Conservation (phyloP, 2,888 invertebrate species). For the Sturmia bella region DNA sequence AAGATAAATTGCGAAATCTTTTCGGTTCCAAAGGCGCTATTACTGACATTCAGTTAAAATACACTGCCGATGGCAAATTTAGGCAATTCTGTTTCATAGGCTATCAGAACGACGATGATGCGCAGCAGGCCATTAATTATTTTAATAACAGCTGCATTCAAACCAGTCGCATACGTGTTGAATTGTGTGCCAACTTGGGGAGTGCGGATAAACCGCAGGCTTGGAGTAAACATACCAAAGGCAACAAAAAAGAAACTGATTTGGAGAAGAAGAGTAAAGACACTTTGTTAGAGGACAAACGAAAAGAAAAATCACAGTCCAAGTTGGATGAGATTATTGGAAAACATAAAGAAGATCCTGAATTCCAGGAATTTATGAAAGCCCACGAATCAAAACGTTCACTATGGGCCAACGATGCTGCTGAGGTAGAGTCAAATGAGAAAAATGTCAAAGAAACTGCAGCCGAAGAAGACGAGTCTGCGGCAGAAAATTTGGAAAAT, state of each 20-base stretch:
- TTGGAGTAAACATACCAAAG: constrained; percentile 95
- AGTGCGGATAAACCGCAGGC: constrained; percentile 90
- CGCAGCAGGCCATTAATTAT: constrained; percentile 88
- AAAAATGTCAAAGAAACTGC: constrained; percentile 62
- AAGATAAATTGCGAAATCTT: constrained; percentile 87
- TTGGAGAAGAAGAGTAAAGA: constrained; percentile 82
- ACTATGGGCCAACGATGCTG: constrained; percentile 84
- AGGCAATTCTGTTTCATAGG: constrained; percentile 97
- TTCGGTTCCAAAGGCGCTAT: constrained; percentile 92
- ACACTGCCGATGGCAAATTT: constrained; percentile 94
- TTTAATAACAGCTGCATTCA: constrained; percentile 93
- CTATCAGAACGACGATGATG: constrained; percentile 91
- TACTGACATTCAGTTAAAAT: constrained; percentile 97
- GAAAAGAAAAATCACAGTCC: constrained; percentile 80
- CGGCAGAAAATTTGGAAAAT: constrained; percentile 76
- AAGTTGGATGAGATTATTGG: constrained; percentile 87
- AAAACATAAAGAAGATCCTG: constrained; percentile 93
- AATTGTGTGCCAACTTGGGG: constrained; percentile 87
- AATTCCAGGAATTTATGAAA: constrained; percentile 94
- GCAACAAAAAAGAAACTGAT: constrained; percentile 84
- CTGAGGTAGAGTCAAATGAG: constrained; percentile 63
- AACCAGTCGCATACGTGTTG: constrained; percentile 90
- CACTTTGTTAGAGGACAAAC: constrained; percentile 84
- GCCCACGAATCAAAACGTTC: constrained; percentile 86
- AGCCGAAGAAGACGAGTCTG: constrained; percentile 13